Conservation (phyloP, 2,797 vertebrate species). For the Fringilla coelebs region DNA sequence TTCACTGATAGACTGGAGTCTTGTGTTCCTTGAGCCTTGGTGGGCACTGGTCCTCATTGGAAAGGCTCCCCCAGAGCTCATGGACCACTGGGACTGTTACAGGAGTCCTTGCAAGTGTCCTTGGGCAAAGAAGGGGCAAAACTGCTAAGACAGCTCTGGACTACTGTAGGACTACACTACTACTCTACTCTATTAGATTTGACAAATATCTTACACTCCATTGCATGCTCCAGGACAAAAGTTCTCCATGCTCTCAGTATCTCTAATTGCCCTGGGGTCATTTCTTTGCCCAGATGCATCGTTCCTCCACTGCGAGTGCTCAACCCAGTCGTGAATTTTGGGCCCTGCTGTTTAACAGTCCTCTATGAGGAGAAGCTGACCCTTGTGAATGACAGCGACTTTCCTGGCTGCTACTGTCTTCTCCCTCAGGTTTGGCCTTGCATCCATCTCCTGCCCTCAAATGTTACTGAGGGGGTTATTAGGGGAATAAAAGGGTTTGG, state of each 20-base stretch:
- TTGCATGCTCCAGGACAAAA: background rate
- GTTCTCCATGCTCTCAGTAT: background rate
- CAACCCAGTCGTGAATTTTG: constrained; percentile 72
- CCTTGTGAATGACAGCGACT: constrained; percentile 76
- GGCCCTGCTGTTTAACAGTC: constrained; percentile 80
- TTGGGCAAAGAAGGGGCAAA: background rate
- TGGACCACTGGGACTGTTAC: background rate
- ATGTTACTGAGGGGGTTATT: background rate
- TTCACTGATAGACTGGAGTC: background rate
- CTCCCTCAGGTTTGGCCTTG: constrained; percentile 78
- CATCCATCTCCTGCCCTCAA: background rate
- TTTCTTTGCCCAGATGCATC: constrained; percentile 76
- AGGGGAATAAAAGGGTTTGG: background rate
- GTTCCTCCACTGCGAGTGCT: constrained; percentile 78
- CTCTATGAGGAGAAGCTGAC: constrained; percentile 68
- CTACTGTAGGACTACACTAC: background rate
- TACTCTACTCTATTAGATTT: background rate
- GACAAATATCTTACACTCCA: background rate
- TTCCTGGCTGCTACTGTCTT: constrained; percentile 82
- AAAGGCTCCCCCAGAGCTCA: background rate
- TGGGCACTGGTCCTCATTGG: rapidly evolving
- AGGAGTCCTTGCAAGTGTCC: background rate
- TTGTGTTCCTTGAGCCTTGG: background rate
- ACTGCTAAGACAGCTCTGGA: background rate
- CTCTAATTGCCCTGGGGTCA: background rate